Percentiles rank a stretch among this genome's conserved stretches.
These are phyloP conservation scores for Platycheirus albimanus DNA, from an alignment of 2,888 invertebrate species.

Conservation along the genomic window DNA sequence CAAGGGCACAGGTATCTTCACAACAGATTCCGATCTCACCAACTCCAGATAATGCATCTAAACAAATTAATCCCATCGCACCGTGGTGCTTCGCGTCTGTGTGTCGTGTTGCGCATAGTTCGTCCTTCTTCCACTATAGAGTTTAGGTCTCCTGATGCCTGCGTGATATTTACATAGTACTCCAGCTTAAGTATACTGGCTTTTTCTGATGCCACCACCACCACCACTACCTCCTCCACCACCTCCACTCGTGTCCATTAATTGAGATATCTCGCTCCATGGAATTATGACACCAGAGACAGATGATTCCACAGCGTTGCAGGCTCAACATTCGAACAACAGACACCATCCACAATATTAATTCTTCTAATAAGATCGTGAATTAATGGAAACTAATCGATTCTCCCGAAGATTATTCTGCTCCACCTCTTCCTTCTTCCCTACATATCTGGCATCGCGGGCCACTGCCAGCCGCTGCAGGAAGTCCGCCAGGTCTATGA, in stretches of 20 bases:
- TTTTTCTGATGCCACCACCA: slow-evolving; percentile 5
- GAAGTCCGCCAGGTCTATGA: slow-evolving; percentile 61
- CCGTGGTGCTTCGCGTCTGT: slow-evolving; percentile 7
- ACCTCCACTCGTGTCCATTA: slow-evolving; percentile 38
- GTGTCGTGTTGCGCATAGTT: slow-evolving; percentile 18
- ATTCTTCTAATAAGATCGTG: slow-evolving; percentile 74
- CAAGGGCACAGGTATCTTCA: slow-evolving; percentile 55
- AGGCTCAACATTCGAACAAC: slow-evolving; percentile 70
- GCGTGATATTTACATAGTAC: slow-evolving; percentile 71
- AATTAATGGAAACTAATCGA: slow-evolving; percentile 74
- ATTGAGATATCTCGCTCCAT: slow-evolving; percentile 71
- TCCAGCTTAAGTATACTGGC: slow-evolving; percentile 11
- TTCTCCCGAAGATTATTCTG: slow-evolving; percentile 65
- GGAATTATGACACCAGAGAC: slow-evolving; percentile 74
- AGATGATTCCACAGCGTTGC: slow-evolving; percentile 68
- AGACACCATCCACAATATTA: slow-evolving; percentile 70
- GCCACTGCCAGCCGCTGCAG: slow-evolving; percentile 45
- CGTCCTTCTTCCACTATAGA: slow-evolving; percentile 25
- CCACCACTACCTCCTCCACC: not conserved
- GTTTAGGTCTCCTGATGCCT: slow-evolving; percentile 51
- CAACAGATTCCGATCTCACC: slow-evolving; percentile 74
- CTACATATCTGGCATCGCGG: not conserved
- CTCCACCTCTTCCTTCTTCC: slow-evolving; percentile 47
- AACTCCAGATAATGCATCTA: slow-evolving; percentile 74
- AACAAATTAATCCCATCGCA: slow-evolving; percentile 73